These are phyloP conservation scores for Palloptera scutellata DNA, from an alignment of 2,888 invertebrate genomes.

Conservation along the genomic window DNA sequence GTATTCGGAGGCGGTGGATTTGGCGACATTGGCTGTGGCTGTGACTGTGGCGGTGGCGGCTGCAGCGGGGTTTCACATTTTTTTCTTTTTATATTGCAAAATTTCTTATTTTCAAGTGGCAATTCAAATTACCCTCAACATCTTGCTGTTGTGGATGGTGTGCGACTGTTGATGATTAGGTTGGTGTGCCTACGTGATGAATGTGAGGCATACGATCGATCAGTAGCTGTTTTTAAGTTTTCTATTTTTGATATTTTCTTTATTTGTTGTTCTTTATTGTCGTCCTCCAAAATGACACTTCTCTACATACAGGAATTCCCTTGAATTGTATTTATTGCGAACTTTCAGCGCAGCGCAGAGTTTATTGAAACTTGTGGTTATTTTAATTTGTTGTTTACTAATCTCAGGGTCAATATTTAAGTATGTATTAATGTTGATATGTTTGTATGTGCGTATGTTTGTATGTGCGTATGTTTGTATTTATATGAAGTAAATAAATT, in stretches of 20 bases:
- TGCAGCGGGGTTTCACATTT: background rate
- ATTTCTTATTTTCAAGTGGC: background rate
- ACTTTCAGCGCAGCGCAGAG: background rate
- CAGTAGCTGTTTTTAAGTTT: conserved; percentile 25
- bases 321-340: conserved; percentile 2
- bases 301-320: conserved; percentile 11
- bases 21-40: background rate
- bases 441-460: background rate
- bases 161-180: background rate
- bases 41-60: background rate
- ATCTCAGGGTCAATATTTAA: too few species aligned
- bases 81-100: background rate
- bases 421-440: background rate
- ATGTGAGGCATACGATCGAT: conserved; percentile 23
- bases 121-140: conserved; percentile 2
- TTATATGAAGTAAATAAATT: background rate
- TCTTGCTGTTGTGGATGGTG: conserved; percentile 17
- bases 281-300: too few species aligned
- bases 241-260: conserved; percentile 2
- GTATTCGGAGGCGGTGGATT: too few species aligned
- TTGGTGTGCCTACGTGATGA: conserved; percentile 34
- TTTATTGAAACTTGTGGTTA: background rate
- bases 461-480: background rate
- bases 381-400: background rate
- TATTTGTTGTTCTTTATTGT: background rate